phyloP scores from a whole-genome alignment of 2,888 invertebrate genomes.

The Anarsia innoxiella region DNA sequence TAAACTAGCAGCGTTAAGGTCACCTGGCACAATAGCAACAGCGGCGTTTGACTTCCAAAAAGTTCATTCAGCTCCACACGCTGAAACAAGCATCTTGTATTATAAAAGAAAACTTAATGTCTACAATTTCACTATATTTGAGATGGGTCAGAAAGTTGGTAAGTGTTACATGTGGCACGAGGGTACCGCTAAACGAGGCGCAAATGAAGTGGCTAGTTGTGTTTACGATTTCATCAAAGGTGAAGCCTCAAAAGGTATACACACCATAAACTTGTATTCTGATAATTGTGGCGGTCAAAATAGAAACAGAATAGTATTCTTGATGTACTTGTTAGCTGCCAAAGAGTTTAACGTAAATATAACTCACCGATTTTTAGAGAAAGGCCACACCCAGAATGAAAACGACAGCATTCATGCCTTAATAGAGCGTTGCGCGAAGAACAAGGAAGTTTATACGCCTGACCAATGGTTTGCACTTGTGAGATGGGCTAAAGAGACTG shows the following conservation, averaged over 20 bases:
- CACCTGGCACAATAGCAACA: neutral
- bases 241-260: slow-evolving; percentile 6
- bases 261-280: slow-evolving; percentile 4
- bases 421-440: slow-evolving; percentile 9
- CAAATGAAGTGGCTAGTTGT: slow-evolving; percentile 11
- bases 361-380: slow-evolving; percentile 4
- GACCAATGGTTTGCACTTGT: slow-evolving; percentile 8
- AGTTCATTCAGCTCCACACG: slow-evolving; percentile 8
- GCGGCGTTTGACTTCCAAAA: slow-evolving; percentile 15
- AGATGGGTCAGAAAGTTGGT: slow-evolving; percentile 8
- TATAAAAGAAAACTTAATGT: slow-evolving; percentile 12
- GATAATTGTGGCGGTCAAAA: slow-evolving; percentile 12
- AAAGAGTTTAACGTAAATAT: slow-evolving; percentile 6
- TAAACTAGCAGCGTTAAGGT: neutral
- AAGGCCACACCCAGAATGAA: slow-evolving; percentile 8
- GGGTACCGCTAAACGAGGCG: slow-evolving; percentile 8
- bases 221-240: slow-evolving; percentile 8
- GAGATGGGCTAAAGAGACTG: slow-evolving; percentile 9
- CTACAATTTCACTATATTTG: slow-evolving; percentile 12
- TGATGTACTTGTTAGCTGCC: slow-evolving; percentile 6
- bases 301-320: slow-evolving; percentile 11
- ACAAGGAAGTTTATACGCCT: slow-evolving; percentile 9
- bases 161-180: slow-evolving; percentile 11
- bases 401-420: slow-evolving; percentile 10
- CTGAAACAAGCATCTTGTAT: slow-evolving; percentile 8